Base-by-base conservation (phyloP, 1,140 invertebrate species). In the Drosophila tropicalis region DNA sequence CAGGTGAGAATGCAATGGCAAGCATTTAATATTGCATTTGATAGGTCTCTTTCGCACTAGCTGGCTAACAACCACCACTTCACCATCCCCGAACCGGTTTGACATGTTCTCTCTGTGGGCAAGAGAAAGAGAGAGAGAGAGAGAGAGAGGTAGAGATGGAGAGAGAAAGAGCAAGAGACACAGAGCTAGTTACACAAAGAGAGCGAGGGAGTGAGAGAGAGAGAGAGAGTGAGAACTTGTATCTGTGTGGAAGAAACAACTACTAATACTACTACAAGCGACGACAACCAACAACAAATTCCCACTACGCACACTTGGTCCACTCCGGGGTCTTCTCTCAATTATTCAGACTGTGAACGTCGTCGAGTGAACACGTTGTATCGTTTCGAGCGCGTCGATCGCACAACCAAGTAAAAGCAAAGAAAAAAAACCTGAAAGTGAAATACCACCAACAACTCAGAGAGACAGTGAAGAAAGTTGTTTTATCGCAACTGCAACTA, bases 331-430 rank as follows among this genome's bases (percentile, higher is more conserved):
- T 73, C 55, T 62, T 82, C 84, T 85, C 79, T 68, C 67, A 73
- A 76, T 90, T 81, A 91, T 91, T 91, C 90, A 79, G 79, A 82
- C 83, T 77, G 71, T 78, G 90, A 89, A 79, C 90, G 90, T 90
- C 90, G 86, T 90, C 81, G 86, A 91, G 90, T 90, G 72, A 90
- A 91, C 86, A 91, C 85, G 76, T 89, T 67, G 51, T 70, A 29
- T 51, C 67, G 32, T 39, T 36, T 60, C 70, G 65, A 71, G 70
- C 86, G 81, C 84, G 81, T 89, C 80, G 74, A 87, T 80, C 79
- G 80, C 76, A 66, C 22, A 29, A 29, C 29, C 29, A 29, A 29
- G 29, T 6, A 29, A 29, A 29, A 29, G 29, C 15, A 41, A 58
- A 67, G 65, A 47, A 15, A 39, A 47, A 65, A 62, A 47, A 44